These are phyloP conservation scores for Amyelois transitella DNA, from an alignment of 1,140 invertebrate species.

Conservation along the genomic window DNA sequence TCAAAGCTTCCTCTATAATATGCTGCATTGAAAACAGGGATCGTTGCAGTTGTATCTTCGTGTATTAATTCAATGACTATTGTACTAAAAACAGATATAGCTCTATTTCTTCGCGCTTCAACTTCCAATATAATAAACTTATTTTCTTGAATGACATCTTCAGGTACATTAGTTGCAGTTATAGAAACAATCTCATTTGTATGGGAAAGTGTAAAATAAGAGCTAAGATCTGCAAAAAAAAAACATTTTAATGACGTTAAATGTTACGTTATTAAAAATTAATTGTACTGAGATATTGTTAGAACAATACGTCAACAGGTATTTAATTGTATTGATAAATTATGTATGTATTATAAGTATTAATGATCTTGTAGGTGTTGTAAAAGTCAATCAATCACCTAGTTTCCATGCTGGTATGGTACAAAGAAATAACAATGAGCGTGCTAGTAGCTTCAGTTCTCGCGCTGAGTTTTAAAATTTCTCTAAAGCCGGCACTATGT, in stretches of 20 bases:
- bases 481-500: too few species aligned
- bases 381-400: too few species aligned
- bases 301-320: too few species aligned
- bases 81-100: constrained; percentile 25
- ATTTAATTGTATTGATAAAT: too few species aligned
- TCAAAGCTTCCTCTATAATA: constrained; percentile 37
- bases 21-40: constrained; percentile 29
- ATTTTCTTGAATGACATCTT: constrained; percentile 18
- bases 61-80: constrained; percentile 32
- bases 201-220: constrained; percentile 21
- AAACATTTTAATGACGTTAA: background rate
- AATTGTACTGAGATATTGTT: too few species aligned
- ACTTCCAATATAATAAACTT: constrained; percentile 36
- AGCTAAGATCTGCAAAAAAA: constrained; percentile 28
- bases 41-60: constrained; percentile 11
- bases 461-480: too few species aligned
- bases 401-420: background rate
- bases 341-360: too few species aligned
- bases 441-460: too few species aligned
- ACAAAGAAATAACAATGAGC: background rate
- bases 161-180: constrained; percentile 11
- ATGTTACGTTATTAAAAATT: background rate
- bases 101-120: constrained; percentile 30
- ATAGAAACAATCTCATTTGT: constrained; percentile 24
- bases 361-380: too few species aligned